Base-by-base conservation (phyloP, 1,140 invertebrate genomes). In the Brachionus asplanchnoidis region DNA sequence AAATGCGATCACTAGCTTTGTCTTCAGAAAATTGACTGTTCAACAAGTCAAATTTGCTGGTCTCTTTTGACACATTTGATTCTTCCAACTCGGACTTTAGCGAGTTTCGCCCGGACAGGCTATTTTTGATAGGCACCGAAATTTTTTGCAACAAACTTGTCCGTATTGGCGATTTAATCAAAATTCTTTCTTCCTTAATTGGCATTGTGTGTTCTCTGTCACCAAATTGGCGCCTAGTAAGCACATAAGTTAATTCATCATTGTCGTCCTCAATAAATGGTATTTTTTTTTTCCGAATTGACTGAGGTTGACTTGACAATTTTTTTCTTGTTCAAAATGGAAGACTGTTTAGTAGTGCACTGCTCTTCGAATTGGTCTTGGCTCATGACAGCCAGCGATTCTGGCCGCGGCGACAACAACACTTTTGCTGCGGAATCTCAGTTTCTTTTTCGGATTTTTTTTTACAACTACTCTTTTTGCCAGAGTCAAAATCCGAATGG, bases 81-180 rank as follows among this genome's bases (percentile, higher is more conserved):
- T 65, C 78, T 44, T 82, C 36, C 5, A 50, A 3, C 11, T 44
- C 17, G 12, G 79, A 82, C n/a, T 68, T 60, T 44, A 40, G 79
- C 5, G 79, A 82, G 42, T 23, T 68, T 17, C 56, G 5, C 6
- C 79, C 4, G 2, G 79, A 82, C 5, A 82, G 26, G 20, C 44
- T 56, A 26, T 77, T 77, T 65, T 32, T 82, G 6, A 82, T 82
- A 17, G 79, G 79, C n/a, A 56, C 40, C 12, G 79, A 65, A 40
- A 82, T 82, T 65, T 82, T 82, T 23, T 82, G 79, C 36, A 82
- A n/a, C 9, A 82, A 65, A 82, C 79, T 68, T 44, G 17, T 26
- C n/a, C 70, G 14, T 20, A 80, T 53, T 40, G 50, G 50, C 2
- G 79, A 82, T n/a, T 82, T 82, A 28, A 82, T 82, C 11, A 82